Evolutionary conservation across 2,888 invertebrate genomes (phyloP), one percentile per base, ranked within the genome.

Genomic region (Ormyrus rosae): DNA sequence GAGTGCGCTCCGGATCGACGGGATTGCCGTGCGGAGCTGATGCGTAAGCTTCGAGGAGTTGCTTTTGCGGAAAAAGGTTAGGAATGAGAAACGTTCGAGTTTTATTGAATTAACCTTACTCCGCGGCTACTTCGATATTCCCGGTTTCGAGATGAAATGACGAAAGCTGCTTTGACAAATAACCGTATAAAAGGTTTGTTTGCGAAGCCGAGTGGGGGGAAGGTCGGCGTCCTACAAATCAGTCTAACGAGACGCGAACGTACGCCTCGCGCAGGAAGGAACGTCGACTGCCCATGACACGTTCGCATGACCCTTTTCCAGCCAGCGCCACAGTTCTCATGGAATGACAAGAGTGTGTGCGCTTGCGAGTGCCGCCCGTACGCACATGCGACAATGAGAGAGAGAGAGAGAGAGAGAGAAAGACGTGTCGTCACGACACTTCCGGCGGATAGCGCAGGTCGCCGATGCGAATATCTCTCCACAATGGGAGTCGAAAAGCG

Each of bases 241-340:
- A 34, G 13, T 86, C 85, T 86, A 87, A 85, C 85, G 87, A 85
- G 85, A 86, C 88, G 85, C 85, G 86, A 85, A 34, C 34, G 34
- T 53, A 8, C 53, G 11, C 55, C 86, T 85, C 86, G 85, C 85
- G 34, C 34, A 34, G 34, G 85, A 83, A 50, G 13, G 34, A 46
- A 86, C 87, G 86, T 85, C 87, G 86, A 85, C 86, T 88, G 87
- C 87, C 88, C 88, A 86, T 88, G 89, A 89, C 89, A 89, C 86
- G 88, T 89, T 90, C 90, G 88, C 89, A 89, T 88, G 89, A 89
- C 89, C 89, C 90, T 89, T 90, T 89, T 88, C 88, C 86, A 87
- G 86, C 87, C 4, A 86, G 85, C 89, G 89, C 89, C 88, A 90
- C 89, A 89, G 87, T 90, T 89, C 89, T 89, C 89, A 89, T 89